A percentile compares a stretch with the other conserved stretches of the same genome.
phyloP scores from a whole-genome alignment of 2,888 invertebrate genomes.

The Metallyticus violacea region DNA sequence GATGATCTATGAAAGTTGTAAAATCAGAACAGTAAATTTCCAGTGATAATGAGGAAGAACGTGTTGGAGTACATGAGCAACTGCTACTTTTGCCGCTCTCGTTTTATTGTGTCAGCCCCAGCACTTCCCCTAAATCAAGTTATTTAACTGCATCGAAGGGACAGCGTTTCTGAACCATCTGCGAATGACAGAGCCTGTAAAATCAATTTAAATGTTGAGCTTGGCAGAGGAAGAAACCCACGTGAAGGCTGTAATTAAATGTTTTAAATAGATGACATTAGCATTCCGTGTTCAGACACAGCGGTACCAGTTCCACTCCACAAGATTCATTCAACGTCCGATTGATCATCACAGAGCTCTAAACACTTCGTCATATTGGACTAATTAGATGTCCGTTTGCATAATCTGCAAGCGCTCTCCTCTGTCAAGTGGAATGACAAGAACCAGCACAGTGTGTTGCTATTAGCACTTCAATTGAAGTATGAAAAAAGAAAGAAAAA shows the following conservation, averaged over 20 bases:
- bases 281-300: neutral
- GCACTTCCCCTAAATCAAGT: neutral
- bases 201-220: neutral
- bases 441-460: neutral
- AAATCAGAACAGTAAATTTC: too few relatives aligned
- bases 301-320: neutral
- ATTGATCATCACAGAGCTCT: neutral
- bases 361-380: neutral
- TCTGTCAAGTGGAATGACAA: neutral
- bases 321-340: neutral
- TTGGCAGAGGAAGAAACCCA: neutral
- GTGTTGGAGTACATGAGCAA: too few relatives aligned
- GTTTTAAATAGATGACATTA: neutral
- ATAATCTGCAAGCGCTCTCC: neutral
- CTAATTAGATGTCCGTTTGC: neutral
- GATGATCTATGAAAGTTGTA: too few relatives aligned
- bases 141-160: neutral
- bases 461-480: neutral
- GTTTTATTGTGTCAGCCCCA: neutral
- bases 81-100: neutral
- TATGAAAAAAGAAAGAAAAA: neutral
- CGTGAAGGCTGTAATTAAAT: neutral
- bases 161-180: neutral
- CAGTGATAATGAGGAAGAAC: too few relatives aligned
- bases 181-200: neutral